Evolutionary conservation across 2,888 invertebrate species (phyloP).

Genomic region (Nemotelus pantherinus): DNA sequence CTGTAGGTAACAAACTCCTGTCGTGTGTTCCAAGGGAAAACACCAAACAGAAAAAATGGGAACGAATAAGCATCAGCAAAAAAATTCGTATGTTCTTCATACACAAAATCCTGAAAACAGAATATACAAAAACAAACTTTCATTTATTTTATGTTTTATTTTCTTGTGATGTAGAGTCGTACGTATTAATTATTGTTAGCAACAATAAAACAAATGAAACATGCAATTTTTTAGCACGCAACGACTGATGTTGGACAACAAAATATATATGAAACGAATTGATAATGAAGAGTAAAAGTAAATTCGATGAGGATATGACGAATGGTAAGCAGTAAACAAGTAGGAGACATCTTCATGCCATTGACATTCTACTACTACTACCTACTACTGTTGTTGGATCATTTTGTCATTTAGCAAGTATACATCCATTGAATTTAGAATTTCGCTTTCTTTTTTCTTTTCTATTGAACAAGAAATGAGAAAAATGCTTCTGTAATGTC

Average conservation of each 20-base stretch:
- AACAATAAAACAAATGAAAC: slow-evolving; percentile 4
- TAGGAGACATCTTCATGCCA: no score
- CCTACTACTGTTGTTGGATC: slow-evolving; percentile 8
- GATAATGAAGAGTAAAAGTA: neutral
- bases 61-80: no score
- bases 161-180: slow-evolving; percentile 29
- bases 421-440: slow-evolving; percentile 2
- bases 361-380: neutral
- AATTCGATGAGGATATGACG: no score
- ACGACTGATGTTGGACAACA: slow-evolving; percentile 4
- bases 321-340: no score
- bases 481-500: slow-evolving; percentile 32
- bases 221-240: slow-evolving; percentile 11
- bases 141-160: slow-evolving; percentile 8
- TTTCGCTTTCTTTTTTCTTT: slow-evolving; percentile 7
- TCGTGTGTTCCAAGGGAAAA: no score
- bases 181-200: neutral
- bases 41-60: no score
- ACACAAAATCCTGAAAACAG: no score
- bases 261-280: neutral
- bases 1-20: no score
- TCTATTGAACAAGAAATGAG: slow-evolving; percentile 15
- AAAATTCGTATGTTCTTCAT: no score
- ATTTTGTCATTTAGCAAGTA: slow-evolving; percentile 9
- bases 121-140: neutral